A percentile compares a stretch with the other conserved stretches of the same genome.
Conservation (phyloP, 1,140 invertebrate genomes). For the Camponotus floridanus region DNA sequence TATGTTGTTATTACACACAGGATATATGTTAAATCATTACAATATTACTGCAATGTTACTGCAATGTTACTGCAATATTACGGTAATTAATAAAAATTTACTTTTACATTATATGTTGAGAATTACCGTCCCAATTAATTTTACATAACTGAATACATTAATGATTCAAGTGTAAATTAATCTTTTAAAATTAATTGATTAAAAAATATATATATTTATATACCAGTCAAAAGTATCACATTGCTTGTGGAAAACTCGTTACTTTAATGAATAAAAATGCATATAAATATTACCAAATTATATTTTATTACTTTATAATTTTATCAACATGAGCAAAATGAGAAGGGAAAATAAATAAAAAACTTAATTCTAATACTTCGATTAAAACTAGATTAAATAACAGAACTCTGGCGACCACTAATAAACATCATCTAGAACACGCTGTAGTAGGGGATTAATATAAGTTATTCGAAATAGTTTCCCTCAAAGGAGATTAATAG, state of each 20-base stretch:
- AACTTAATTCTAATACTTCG: too few relatives aligned
- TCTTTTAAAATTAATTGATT: not conserved
- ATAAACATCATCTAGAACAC: not conserved
- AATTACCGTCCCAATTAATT: conserved; percentile 10
- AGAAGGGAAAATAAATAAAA: too few relatives aligned
- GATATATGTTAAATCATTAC: not conserved
- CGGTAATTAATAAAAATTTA: not conserved
- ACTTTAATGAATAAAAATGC: too few relatives aligned
- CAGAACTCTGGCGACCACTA: not conserved
- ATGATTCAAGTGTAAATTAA: conserved; percentile 16
- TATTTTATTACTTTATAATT: too few relatives aligned
- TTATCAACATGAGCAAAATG: too few relatives aligned
- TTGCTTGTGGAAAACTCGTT: too few relatives aligned
- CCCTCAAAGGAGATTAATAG: conserved; percentile 43
- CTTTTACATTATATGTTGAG: not conserved
- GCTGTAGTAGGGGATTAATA: conserved; percentile 13
- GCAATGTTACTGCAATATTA: too few relatives aligned
- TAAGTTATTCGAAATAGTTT: conserved; percentile 47
- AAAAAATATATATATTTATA: not conserved
- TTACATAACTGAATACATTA: not conserved
- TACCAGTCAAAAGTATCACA: too few relatives aligned
- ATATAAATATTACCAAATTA: too few relatives aligned
- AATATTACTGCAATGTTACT: not conserved
- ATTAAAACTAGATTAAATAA: not conserved
- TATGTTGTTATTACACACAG: not conserved